Conservation (phyloP, 2,888 invertebrate genomes). For the Nemotelus nigrinus region DNA sequence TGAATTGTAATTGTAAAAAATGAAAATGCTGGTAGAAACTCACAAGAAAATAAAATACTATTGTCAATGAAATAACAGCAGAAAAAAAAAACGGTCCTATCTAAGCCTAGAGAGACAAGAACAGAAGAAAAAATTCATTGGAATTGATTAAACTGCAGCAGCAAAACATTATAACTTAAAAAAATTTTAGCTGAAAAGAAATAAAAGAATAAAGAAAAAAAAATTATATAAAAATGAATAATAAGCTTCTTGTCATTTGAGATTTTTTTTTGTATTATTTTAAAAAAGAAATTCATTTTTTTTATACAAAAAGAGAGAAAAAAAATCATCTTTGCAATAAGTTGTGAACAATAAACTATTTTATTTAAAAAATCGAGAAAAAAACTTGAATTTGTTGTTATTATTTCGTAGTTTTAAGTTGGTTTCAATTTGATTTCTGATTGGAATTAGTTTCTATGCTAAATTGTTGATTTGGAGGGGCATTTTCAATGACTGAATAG, state of each 20-base stretch:
- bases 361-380: slow-evolving; percentile 49
- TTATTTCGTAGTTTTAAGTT: slow-evolving; percentile 6
- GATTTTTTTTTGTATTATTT: slow-evolving; percentile 49
- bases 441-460: too few species aligned
- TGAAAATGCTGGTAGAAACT: too few species aligned
- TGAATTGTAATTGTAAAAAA: too few species aligned
- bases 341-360: slow-evolving; percentile 52
- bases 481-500: too few species aligned
- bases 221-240: slow-evolving; percentile 43
- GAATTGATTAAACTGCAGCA: neutral
- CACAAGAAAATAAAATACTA: too few species aligned
- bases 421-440: too few species aligned
- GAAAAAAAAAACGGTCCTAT: too few species aligned
- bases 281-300: slow-evolving; percentile 45
- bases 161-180: neutral
- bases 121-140: too few species aligned
- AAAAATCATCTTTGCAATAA: slow-evolving; percentile 51
- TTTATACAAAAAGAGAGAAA: slow-evolving; percentile 47
- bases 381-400: slow-evolving; percentile 40
- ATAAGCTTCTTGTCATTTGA: slow-evolving; percentile 50
- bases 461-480: too few species aligned
- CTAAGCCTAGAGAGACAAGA: too few species aligned
- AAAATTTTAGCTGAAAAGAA: too few species aligned
- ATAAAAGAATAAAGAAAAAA: slow-evolving; percentile 30
- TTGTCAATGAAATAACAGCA: too few species aligned